phyloP scores from a whole-genome alignment of 1,140 invertebrate genomes.

The Bombus sylvicola region DNA sequence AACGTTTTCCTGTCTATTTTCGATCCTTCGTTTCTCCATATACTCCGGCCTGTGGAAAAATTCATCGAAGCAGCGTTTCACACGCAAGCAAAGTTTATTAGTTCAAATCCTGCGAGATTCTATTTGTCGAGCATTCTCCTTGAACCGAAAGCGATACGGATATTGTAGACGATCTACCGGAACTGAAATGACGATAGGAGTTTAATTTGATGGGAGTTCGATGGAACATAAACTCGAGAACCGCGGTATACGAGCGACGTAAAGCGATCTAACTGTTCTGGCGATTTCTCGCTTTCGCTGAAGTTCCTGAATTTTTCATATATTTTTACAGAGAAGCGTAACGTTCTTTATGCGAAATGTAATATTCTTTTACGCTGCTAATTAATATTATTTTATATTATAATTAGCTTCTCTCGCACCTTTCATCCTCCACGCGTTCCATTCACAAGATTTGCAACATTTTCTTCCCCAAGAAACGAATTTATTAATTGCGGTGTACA shows the following conservation, averaged over 20 bases:
- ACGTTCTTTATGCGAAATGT: background rate
- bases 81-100: background rate
- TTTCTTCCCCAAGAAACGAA: background rate
- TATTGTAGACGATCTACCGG: background rate
- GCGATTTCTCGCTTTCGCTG: background rate
- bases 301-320: background rate
- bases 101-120: background rate
- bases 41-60: background rate
- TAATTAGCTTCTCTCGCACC: background rate
- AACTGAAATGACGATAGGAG: background rate
- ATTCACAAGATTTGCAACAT: background rate
- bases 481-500: background rate
- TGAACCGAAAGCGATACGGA: background rate
- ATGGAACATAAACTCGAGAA: background rate
- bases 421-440: background rate
- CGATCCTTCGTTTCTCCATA: background rate
- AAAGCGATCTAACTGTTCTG: background rate
- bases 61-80: background rate
- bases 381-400: background rate
- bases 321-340: background rate
- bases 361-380: background rate
- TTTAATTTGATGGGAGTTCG: background rate
- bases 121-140: background rate
- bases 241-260: background rate
- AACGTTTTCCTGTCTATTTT: background rate